These are phyloP conservation scores for Agrotis puta DNA, from an alignment of 2,888 invertebrate genomes.

Conservation along the genomic window DNA sequence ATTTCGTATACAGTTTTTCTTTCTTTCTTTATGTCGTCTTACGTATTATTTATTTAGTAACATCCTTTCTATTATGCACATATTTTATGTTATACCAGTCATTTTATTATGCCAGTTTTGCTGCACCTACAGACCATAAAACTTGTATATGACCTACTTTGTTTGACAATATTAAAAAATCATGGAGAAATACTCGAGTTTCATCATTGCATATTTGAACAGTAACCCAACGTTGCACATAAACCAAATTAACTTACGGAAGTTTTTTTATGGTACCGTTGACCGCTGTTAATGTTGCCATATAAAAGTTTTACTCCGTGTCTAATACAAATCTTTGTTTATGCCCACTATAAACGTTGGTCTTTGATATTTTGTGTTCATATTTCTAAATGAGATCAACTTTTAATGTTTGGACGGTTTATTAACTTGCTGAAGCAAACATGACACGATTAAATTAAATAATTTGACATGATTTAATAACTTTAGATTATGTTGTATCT, in stretches of 20 bases:
- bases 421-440: neutral
- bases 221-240: conserved; percentile 61
- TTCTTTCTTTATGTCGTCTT: neutral
- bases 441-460: neutral
- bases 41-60: neutral
- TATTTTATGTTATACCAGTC: no score
- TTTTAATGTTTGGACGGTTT: conserved; percentile 27
- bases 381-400: conserved; percentile 38
- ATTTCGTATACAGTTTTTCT: no score
- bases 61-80: no score
- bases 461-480: neutral
- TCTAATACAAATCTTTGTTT: conserved; percentile 55
- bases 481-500: neutral
- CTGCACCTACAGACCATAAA: conserved; percentile 13
- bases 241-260: conserved; percentile 65
- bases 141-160: conserved; percentile 15
- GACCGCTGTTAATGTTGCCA: conserved; percentile 63
- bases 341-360: conserved; percentile 41
- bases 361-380: conserved; percentile 58
- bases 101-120: conserved; percentile 1
- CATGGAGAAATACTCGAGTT: conserved; percentile 11
- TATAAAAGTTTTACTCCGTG: conserved; percentile 60
- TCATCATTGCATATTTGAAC: conserved; percentile 26
- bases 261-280: conserved; percentile 72
- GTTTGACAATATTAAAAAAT: conserved; percentile 5